Percentiles rank a stretch among this genome's conserved stretches.
Evolutionary conservation across 2,797 vertebrate genomes (phyloP).

Genomic region (Psittacula echo): DNA sequence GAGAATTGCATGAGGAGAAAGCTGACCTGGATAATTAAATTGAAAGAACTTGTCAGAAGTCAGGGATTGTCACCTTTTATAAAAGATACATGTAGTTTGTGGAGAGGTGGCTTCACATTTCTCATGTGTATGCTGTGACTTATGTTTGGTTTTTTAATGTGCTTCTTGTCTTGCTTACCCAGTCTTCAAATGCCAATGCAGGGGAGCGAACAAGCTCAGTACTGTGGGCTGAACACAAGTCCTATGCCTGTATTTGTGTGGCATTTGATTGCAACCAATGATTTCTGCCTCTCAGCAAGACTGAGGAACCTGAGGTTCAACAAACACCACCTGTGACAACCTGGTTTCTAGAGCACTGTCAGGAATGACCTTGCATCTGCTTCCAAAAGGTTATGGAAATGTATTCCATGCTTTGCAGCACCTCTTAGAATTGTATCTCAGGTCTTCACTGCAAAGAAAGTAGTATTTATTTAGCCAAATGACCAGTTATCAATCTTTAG

Average conservation of each 20-base stretch:
- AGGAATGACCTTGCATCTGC: not conserved
- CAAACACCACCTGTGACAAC: not conserved
- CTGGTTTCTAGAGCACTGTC: not conserved
- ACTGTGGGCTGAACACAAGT: not conserved
- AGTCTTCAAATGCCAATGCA: not conserved
- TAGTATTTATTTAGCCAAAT: not conserved
- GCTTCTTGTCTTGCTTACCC: not conserved
- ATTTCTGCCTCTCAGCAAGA: not conserved
- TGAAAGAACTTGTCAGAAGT: not conserved
- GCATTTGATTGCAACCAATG: not conserved
- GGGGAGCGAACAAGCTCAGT: not conserved
- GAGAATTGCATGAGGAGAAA: not conserved
- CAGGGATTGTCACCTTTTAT: not conserved
- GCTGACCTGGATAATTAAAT: not conserved
- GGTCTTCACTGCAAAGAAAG: not conserved
- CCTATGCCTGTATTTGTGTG: not conserved
- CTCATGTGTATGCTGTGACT: not conserved
- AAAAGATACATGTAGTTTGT: not conserved
- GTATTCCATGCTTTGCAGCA: not conserved
- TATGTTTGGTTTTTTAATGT: not conserved
- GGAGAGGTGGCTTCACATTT: not conserved
- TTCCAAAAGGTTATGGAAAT: not conserved
- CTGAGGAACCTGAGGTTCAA: not conserved
- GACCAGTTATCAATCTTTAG: not conserved
- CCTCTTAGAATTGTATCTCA: not conserved